Evolutionary conservation across 2,888 invertebrate species (phyloP).

Genomic region (Xanthorhoe designata): DNA sequence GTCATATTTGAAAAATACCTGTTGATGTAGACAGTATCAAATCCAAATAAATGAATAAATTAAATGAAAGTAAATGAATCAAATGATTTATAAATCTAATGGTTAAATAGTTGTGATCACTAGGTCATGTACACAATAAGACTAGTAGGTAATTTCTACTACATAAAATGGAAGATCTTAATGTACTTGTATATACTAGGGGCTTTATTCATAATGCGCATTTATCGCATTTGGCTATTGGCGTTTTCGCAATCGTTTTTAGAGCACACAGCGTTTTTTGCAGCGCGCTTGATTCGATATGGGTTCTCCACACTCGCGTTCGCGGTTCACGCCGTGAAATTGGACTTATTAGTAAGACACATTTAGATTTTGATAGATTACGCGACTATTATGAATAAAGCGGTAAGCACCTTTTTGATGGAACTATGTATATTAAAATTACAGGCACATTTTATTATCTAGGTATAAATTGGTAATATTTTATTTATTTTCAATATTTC

Average conservation of each 20-base stretch:
- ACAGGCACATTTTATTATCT: conserved; percentile 70
- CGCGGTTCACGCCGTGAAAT: too few species aligned
- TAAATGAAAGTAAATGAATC: conserved; percentile 13
- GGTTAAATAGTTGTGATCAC: conserved; percentile 34
- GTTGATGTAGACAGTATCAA: not conserved
- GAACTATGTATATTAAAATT: conserved; percentile 60
- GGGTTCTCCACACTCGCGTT: too few species aligned
- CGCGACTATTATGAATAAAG: not conserved
- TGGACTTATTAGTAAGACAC: too few species aligned
- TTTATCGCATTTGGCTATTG: not conserved
- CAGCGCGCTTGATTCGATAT: too few species aligned
- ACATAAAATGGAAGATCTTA: conserved; percentile 63
- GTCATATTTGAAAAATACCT: too few species aligned
- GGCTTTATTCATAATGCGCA: conserved; percentile 21
- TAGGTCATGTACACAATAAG: conserved; percentile 56
- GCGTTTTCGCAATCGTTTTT: too few species aligned
- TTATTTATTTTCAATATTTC: conserved; percentile 28
- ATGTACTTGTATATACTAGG: conserved; percentile 46
- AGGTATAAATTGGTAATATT: conserved; percentile 50
- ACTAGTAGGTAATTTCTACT: conserved; percentile 70
- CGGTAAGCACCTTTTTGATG: conserved; percentile 64
- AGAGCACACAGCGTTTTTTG: too few species aligned
- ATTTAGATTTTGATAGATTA: not conserved
- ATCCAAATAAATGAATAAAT: conserved; percentile 6
- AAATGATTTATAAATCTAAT: conserved; percentile 19